phyloP scores from a whole-genome alignment of 2,888 invertebrate species.

The Galerucella pusilla region DNA sequence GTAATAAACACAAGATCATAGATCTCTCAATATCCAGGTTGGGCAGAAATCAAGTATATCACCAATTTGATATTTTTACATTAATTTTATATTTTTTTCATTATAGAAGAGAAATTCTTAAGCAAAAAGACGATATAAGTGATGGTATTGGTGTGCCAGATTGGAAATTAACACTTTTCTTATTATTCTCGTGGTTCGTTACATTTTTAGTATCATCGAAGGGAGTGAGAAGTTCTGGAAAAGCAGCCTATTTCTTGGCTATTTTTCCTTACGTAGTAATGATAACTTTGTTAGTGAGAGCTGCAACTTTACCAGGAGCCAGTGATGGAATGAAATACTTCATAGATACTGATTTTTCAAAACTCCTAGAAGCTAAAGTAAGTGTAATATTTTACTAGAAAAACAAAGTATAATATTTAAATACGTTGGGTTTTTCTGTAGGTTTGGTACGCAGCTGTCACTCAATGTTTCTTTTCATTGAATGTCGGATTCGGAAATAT shows the following conservation, averaged over 20 bases:
- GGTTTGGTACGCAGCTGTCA: constrained; percentile 75
- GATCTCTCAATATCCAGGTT: no score
- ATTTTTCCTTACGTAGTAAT: constrained; percentile 86
- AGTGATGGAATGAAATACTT: constrained; percentile 81
- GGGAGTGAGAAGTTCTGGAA: constrained; percentile 83
- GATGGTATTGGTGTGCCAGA: constrained; percentile 70
- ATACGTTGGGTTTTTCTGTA: constrained; percentile 33
- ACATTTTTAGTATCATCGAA: constrained; percentile 77
- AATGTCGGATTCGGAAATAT: constrained; percentile 81
- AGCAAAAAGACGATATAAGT: constrained; percentile 64
- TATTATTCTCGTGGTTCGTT: constrained; percentile 75
- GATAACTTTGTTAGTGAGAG: constrained; percentile 78
- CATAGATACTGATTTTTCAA: constrained; percentile 81
- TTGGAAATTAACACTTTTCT: constrained; percentile 76
- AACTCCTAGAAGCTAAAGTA: constrained; percentile 76
- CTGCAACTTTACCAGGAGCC: constrained; percentile 76
- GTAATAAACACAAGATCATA: no score
- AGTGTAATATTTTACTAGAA: constrained; percentile 38
- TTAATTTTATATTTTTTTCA: constrained; percentile 10
- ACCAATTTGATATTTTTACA: not conserved
- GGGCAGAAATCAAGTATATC: no score
- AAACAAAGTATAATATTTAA: not conserved
- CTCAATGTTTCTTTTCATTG: constrained; percentile 83
- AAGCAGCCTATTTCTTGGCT: constrained; percentile 90
- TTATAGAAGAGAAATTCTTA: constrained; percentile 68